These are phyloP conservation scores for Phodopus roborovskii DNA, from an alignment of 2,113 vertebrate genomes.

Conservation along the genomic window DNA sequence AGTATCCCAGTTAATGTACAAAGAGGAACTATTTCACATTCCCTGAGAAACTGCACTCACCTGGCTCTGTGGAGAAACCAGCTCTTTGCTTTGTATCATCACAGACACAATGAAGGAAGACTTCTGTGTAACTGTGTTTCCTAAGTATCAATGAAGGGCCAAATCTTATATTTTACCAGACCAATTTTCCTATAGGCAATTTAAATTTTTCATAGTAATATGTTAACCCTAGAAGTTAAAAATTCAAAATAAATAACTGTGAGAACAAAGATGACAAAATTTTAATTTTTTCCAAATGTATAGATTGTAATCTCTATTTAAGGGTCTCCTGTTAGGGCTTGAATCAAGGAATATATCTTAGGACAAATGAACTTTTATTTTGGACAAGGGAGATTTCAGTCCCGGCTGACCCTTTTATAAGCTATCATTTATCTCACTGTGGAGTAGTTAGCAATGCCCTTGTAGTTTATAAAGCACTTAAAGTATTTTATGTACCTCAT, in stretches of 20 bases:
- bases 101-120: constrained; percentile 79
- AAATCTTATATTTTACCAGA: background rate
- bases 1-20: constrained; percentile 74
- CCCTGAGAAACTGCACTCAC: constrained; percentile 80
- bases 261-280: background rate
- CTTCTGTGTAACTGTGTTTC: constrained; percentile 56
- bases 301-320: constrained; percentile 4
- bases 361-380: constrained; percentile 50
- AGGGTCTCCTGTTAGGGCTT: background rate
- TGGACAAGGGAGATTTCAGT: background rate
- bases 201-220: background rate
- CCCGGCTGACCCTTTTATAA: background rate
- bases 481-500: constrained; percentile 20
- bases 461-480: constrained; percentile 58
- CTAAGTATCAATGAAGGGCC: background rate
- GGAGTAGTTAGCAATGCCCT: constrained; percentile 31
- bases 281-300: background rate
- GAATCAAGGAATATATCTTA: constrained; percentile 29
- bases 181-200: constrained; percentile 46
- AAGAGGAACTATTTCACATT: constrained; percentile 73
- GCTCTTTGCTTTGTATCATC: constrained; percentile 71
- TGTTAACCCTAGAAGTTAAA: background rate
- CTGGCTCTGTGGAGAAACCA: constrained; percentile 56
- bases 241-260: background rate
- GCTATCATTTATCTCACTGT: constrained; percentile 30